Conservation (phyloP, 2,113 vertebrate species). For the Trogon surrucura region DNA sequence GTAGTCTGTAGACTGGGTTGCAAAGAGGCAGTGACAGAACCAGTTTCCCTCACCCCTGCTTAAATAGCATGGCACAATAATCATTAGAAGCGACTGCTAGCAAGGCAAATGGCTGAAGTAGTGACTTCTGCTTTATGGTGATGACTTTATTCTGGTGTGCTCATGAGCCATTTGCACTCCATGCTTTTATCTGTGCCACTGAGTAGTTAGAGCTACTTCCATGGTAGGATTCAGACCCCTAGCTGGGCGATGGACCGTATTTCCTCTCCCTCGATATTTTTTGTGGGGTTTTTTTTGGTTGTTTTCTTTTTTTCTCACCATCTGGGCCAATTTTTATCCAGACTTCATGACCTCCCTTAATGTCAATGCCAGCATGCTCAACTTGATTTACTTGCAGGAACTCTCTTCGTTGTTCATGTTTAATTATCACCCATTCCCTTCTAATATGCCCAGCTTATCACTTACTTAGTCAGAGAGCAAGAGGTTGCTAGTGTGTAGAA, state of each 20-base stretch:
- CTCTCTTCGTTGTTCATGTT: conserved; percentile 47
- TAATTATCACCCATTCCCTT: conserved; percentile 62
- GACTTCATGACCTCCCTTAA: conserved; percentile 33
- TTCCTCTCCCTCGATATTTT: background rate
- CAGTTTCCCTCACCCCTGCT: background rate
- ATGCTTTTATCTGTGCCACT: background rate
- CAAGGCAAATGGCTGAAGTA: background rate
- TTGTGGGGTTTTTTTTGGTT: background rate
- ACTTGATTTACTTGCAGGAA: conserved; percentile 45
- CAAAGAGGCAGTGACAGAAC: background rate
- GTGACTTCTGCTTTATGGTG: background rate
- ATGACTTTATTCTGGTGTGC: background rate
- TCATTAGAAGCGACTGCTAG: background rate
- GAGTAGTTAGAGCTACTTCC: background rate
- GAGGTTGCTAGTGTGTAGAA: conserved; percentile 55
- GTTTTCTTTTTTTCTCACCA: background rate
- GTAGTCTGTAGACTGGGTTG: background rate
- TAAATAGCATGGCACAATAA: background rate
- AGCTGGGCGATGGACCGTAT: background rate
- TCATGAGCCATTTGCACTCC: background rate
- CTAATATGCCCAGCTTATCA: conserved; percentile 56
- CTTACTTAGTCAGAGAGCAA: conserved; percentile 58
- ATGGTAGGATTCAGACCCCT: background rate
- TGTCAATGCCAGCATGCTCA: conserved; percentile 26
- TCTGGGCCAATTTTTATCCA: background rate